A percentile compares a stretch with the other conserved stretches of the same genome.
Evolutionary conservation across 2,113 vertebrate species (phyloP).

Genomic region (Eulacestoma nigropectus): DNA sequence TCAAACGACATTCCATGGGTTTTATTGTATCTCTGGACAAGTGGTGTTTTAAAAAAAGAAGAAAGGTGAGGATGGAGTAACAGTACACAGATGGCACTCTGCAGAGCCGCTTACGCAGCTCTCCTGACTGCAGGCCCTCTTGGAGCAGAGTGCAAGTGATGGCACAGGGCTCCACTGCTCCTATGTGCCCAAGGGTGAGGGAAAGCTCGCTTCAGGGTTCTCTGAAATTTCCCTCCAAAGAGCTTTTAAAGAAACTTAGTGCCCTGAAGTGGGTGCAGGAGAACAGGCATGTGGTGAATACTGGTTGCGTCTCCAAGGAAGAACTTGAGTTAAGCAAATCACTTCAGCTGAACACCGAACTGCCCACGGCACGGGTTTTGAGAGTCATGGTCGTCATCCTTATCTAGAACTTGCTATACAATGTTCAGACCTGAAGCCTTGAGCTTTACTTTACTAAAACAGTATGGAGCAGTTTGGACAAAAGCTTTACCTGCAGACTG

Average conservation of each 20-base stretch:
- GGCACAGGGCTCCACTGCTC: not conserved
- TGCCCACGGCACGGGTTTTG: not conserved
- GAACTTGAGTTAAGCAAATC: not conserved
- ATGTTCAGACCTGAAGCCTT: not conserved
- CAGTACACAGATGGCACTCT: not conserved
- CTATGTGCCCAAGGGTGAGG: not conserved
- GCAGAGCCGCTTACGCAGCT: not conserved
- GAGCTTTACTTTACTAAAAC: not conserved
- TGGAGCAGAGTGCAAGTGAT: not conserved
- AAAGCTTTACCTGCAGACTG: not conserved
- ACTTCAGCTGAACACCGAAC: not conserved
- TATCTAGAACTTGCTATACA: not conserved
- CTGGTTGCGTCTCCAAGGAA: not conserved
- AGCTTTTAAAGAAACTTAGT: not conserved
- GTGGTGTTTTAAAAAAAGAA: not conserved
- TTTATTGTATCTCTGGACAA: not conserved
- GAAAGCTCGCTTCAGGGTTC: not conserved
- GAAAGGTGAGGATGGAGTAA: not conserved
- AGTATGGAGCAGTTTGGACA: not conserved
- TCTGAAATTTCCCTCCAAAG: not conserved
- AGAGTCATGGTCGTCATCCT: not conserved
- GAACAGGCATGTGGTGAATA: not conserved
- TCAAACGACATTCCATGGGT: not conserved
- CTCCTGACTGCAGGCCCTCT: not conserved
- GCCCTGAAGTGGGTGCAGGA: not conserved